Evolutionary conservation across 37 sponge, comb jelly and placozoan genomes (phyloP), one percentile per base, ranked within the genome.

Genomic region (Halichondria panicea): DNA sequence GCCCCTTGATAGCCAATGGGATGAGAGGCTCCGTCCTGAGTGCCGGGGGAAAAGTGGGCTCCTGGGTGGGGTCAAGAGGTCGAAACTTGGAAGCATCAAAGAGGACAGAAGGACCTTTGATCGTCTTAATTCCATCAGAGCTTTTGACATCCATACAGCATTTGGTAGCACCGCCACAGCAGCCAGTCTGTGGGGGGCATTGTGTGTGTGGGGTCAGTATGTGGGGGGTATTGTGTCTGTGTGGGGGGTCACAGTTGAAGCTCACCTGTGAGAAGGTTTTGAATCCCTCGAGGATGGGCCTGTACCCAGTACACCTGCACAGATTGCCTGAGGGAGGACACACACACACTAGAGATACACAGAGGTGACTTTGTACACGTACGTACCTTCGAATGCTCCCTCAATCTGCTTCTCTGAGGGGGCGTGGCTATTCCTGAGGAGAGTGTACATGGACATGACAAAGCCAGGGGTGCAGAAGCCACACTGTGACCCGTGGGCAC

Each of bases 391-490:
- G 78, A 91, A 91, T 0, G 85, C 84, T 21, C 52, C 68, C 56
- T 95, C 96, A 32, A 95, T 84, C 53, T 95, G 87, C 56, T 68
- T 74, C 42, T 91, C 81, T 21, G 89, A 76, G 9, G 96, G 96
- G 1, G 40, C 42, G 33, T 72, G 72, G 39, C 84, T 91, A 56
- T 88, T 91, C 52, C 87, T 69, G 81, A 95, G 66, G 11, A 95
- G 89, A 18, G 90, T 88, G 79, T 95, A 95, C 96, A 94, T 95
- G 71, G 86, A 83, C 96, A 95, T 91, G 30, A 95, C 96, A 66
- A 95, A 84, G 13, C 96, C 96, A 36, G 96, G 96, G 24, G 96
- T 89, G 44, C 96, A 95, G 78, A 95, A 95, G 0, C 96, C 96
- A 74, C 96, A 95, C 81, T 95, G 96, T 13, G 90, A 87, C 3